Conservation (phyloP, 2,888 invertebrate genomes). For the Mythimna vitellina region DNA sequence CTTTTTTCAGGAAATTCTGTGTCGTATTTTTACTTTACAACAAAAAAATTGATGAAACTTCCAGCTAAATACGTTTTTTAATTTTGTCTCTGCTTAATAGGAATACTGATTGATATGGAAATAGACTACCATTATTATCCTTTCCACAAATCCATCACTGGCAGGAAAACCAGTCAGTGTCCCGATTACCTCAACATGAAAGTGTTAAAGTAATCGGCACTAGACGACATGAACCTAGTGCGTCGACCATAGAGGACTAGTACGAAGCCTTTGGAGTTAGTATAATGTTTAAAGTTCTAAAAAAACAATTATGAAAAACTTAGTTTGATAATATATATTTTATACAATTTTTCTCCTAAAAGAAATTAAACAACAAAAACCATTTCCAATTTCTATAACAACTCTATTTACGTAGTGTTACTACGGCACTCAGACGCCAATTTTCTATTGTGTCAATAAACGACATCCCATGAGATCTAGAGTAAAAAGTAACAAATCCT, state of each 20-base stretch:
- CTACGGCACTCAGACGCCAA: neutral
- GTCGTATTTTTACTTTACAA: slow-evolving; percentile 63
- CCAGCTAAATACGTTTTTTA: slow-evolving; percentile 36
- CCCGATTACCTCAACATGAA: too few relatives aligned
- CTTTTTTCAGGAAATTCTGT: slow-evolving; percentile 73
- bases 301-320: too few relatives aligned
- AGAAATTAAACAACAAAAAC: slow-evolving; percentile 19
- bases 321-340: neutral
- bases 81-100: slow-evolving; percentile 22
- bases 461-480: neutral
- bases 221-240: too few relatives aligned
- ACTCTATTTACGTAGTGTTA: neutral
- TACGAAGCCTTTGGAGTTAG: too few relatives aligned
- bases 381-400: slow-evolving; percentile 17
- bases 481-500: slow-evolving; percentile 23
- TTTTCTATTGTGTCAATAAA: neutral
- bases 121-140: slow-evolving; percentile 4
- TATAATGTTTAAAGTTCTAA: too few relatives aligned
- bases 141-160: neutral
- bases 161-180: too few relatives aligned
- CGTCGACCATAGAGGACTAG: too few relatives aligned
- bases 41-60: slow-evolving; percentile 52
- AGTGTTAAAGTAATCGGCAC: too few relatives aligned
- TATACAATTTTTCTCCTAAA: neutral
- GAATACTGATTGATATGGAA: slow-evolving; percentile 18